Evolutionary conservation across 1,140 invertebrate species (phyloP), one percentile per base, ranked within the genome.

Genomic region (Saxidomus purpurata): DNA sequence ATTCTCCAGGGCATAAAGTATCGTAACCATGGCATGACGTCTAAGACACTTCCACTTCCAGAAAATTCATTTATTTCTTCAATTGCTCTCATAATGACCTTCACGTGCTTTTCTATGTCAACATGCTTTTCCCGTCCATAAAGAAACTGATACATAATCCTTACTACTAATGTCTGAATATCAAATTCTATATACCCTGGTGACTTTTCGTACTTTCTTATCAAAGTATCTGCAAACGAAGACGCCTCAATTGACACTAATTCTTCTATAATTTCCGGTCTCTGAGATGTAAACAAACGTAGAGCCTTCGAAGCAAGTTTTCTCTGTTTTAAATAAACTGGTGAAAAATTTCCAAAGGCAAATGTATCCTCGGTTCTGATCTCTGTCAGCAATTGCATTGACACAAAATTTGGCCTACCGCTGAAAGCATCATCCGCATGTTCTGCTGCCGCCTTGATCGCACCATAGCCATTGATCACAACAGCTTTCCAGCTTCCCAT

Each of bases 191-290:
- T 40, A 0, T 22, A 67, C 11, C 80, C 59, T 25, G 80, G 31
- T 1, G 9, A 22, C 17, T 0, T 82, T 61, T 22, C 28, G 52
- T 43, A 82, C 38, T 38, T 61, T 40, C n/a, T 67, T 1, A 67
- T 28, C 52, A 82, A 17, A 40, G 3, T 40, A 22, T 82, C 80
- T 22, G 28, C 80, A 43, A 61, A 82, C 40, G n/a, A 9, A n/a
- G 0, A 38, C 25, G 40, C 59, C 59, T 63, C 80, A 11, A 4
- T 59, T 43, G 55, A 36, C 4, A 67, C 36, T 8, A 38, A 43
- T n/a, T 82, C 80, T 82, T 82, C 55, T n/a, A 82, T 49, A 22
- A 82, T n/a, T 25, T 59, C 49, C 3, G 28, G 31, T 81, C 47
- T 59, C 1, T 28, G n/a, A 9, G 55, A 43, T 67, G 59, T 82